Evolutionary conservation across 92 coral and sea anemone genomes (phyloP), one percentile per base, ranked within the genome.

Genomic region (Chrysogorgia sp.): DNA sequence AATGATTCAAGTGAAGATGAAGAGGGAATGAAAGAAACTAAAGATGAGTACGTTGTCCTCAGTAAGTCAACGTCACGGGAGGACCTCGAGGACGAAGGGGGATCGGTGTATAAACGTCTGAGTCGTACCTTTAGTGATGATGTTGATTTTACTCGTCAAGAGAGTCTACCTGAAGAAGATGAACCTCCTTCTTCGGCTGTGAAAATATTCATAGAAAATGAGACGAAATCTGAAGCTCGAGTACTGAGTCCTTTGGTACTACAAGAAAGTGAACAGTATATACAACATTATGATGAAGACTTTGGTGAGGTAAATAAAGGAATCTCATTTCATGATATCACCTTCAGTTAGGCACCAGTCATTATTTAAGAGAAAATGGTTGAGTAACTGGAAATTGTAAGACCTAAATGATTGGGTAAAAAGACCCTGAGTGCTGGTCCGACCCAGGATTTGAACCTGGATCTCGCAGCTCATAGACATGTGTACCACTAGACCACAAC

Each of bases 1-100:
- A 80, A 49, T 40, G 64, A 74, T 13, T 82, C 86, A 37, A 72
- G 79, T 29, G 79, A 49, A 32, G 79, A 72, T 8, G 79, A 72
- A 32, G 79, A 72, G 5, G 35, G 1, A n/a, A n/a, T n/a, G n/a
- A 47, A 29, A 45, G 30, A 48, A 1, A 58, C 40, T 31, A 4
- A 30, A 8, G 65, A 72, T 4, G 65, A 72, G n/a, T 72, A 56
- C 20, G 64, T 72, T 6, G 65, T 72, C 6, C 79, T 53, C 19
- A 72, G 79, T 37, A 72, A 72, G 22, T 72, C 79, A 6, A 34
- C 79, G 20, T 72, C 79, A 34, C 47, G 79, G 4, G 79, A 72
- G 14, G 79, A 72, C 52, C 33, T 72, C n/a, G 65, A 65, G 17
- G 59, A 59, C 40, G 65, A 72, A 34, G 65, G 35, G 3, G 79